Conservation (phyloP, 2,113 vertebrate genomes). For the Gymnobelideus leadbeateri region DNA sequence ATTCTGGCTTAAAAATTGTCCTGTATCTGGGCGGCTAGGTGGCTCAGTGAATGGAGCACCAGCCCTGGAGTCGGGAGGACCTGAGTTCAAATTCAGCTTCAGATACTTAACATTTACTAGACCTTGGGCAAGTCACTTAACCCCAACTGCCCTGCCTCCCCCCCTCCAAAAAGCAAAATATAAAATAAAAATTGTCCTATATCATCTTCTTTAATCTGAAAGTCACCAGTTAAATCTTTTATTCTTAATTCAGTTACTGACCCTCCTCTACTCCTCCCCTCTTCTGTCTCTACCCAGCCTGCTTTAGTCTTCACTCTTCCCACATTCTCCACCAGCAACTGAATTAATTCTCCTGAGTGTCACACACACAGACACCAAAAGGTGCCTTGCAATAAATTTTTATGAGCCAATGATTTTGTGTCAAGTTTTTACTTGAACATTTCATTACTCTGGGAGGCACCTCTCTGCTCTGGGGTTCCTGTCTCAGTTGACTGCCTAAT, state of each 20-base stretch:
- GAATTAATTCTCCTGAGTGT: constrained; percentile 15
- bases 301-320: not conserved
- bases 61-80: too few species aligned
- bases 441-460: constrained; percentile 1
- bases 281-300: not conserved
- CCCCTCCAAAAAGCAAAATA: too few species aligned
- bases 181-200: too few species aligned
- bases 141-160: too few species aligned
- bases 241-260: not conserved
- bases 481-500: not conserved
- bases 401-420: constrained; percentile 25
- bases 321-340: not conserved
- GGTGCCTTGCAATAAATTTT: constrained; percentile 20
- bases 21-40: too few species aligned
- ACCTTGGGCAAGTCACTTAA: too few species aligned
- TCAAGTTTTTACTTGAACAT: constrained; percentile 28
- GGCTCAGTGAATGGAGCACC: too few species aligned
- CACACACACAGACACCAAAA: not conserved
- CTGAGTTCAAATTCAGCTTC: too few species aligned
- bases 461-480: not conserved
- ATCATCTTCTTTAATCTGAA: not conserved
- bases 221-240: not conserved
- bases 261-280: not conserved
- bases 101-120: too few species aligned
- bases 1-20: not conserved